A percentile compares a stretch with the other conserved stretches of the same genome.
phyloP scores from a whole-genome alignment of 2,797 vertebrate species.

The Podargus strigoides region DNA sequence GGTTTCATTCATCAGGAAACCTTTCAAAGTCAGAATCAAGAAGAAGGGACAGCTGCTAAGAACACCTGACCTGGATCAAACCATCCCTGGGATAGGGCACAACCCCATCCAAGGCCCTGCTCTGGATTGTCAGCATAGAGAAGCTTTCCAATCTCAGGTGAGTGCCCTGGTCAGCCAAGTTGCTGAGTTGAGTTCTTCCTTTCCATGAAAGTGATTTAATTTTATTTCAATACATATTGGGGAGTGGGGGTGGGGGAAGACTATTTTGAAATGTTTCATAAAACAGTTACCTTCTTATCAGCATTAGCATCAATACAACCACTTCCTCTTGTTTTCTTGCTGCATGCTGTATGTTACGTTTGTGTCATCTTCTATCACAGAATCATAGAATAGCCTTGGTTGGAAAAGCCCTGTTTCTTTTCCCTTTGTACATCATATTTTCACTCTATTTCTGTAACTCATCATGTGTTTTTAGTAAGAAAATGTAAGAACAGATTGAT shows the following conservation, averaged over 20 bases:
- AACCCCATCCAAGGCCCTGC: background rate
- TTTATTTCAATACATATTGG: background rate
- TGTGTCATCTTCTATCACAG: background rate
- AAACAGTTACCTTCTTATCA: background rate
- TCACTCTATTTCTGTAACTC: background rate
- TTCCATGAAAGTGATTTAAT: background rate
- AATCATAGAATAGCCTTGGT: too few species aligned
- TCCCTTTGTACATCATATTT: background rate
- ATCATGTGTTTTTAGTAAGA: background rate
- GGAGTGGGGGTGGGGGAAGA: too few species aligned
- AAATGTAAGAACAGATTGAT: background rate
- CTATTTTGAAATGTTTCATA: background rate
- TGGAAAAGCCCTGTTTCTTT: too few species aligned
- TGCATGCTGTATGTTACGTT: background rate
- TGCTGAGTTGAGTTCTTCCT: background rate
- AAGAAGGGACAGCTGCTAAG: background rate
- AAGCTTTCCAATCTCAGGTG: background rate
- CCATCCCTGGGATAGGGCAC: background rate
- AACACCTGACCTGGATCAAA: background rate
- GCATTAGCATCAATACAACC: background rate
- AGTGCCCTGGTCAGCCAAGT: background rate
- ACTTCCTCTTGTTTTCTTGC: background rate
- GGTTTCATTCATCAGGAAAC: background rate
- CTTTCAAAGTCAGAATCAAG: background rate
- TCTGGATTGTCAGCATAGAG: background rate